A percentile compares a stretch with the other conserved stretches of the same genome.
These are phyloP conservation scores for Halcyon badia DNA, from an alignment of 2,797 vertebrate species.

Conservation along the genomic window DNA sequence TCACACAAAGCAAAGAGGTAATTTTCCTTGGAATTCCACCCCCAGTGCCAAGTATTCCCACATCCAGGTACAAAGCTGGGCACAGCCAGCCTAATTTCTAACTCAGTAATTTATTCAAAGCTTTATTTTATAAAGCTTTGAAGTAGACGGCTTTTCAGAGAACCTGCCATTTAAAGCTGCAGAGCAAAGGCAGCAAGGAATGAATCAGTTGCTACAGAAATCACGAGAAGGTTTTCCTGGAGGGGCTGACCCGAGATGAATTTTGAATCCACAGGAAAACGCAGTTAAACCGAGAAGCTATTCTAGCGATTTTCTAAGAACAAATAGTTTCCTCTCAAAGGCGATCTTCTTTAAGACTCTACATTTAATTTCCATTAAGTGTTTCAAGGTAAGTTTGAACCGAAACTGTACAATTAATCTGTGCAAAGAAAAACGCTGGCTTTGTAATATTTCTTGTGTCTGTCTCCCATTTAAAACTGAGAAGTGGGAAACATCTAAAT, in stretches of 20 bases:
- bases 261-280: constrained; percentile 6
- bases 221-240: constrained; percentile 13
- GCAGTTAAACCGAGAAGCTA: not conserved
- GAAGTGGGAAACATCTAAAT: not conserved
- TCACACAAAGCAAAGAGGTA: not conserved
- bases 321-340: not conserved
- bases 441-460: not conserved
- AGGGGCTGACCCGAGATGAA: not conserved
- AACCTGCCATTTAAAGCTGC: constrained; percentile 16
- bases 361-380: not conserved
- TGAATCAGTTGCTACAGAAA: not conserved
- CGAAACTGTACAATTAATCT: not conserved
- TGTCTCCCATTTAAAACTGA: not conserved
- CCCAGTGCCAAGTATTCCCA: constrained; percentile 21
- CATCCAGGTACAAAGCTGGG: constrained; percentile 17
- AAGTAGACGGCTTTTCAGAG: constrained; percentile 24
- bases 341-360: not conserved
- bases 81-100: not conserved
- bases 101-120: constrained; percentile 24
- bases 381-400: not conserved
- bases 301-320: not conserved
- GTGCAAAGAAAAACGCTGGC: not conserved
- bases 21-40: constrained; percentile 42
- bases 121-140: constrained; percentile 30
- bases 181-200: constrained; percentile 1